These are phyloP conservation scores for Cygnus atratus DNA, from an alignment of 2,113 vertebrate species.

Conservation along the genomic window DNA sequence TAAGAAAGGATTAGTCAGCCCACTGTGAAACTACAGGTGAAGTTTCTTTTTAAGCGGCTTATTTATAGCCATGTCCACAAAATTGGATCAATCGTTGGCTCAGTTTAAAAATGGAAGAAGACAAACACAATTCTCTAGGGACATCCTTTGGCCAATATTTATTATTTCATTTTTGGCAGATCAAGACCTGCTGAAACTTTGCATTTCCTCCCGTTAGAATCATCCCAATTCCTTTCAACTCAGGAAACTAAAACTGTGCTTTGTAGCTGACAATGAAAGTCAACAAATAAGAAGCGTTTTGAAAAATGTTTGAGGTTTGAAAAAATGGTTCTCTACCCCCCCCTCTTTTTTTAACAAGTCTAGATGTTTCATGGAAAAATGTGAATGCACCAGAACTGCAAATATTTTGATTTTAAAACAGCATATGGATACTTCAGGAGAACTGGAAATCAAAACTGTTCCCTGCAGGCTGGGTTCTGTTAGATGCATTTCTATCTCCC, in stretches of 20 bases:
- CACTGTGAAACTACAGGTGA: slow-evolving; percentile 39
- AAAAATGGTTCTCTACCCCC: background rate
- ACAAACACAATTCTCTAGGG: background rate
- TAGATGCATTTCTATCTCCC: background rate
- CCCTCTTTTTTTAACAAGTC: background rate
- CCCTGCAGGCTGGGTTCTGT: background rate
- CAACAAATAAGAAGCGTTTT: background rate
- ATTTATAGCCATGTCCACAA: background rate
- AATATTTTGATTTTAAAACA: background rate
- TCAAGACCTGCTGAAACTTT: background rate
- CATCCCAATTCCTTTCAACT: background rate
- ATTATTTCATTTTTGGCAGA: background rate
- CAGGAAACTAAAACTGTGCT: background rate
- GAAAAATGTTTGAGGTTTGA: background rate
- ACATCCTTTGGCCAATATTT: background rate
- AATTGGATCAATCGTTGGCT: slow-evolving; percentile 12
- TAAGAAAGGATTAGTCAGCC: slow-evolving; percentile 43
- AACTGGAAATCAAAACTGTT: background rate
- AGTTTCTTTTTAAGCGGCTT: slow-evolving; percentile 23
- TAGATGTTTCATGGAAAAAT: background rate
- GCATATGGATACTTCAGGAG: background rate
- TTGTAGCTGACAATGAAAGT: background rate
- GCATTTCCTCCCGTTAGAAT: slow-evolving; percentile 8
- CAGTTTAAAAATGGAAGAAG: background rate
- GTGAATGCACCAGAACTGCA: background rate